Percentiles rank a stretch among this genome's conserved stretches.
phyloP scores from a whole-genome alignment of 2,797 vertebrate species.

The Sphenodon punctatus region DNA sequence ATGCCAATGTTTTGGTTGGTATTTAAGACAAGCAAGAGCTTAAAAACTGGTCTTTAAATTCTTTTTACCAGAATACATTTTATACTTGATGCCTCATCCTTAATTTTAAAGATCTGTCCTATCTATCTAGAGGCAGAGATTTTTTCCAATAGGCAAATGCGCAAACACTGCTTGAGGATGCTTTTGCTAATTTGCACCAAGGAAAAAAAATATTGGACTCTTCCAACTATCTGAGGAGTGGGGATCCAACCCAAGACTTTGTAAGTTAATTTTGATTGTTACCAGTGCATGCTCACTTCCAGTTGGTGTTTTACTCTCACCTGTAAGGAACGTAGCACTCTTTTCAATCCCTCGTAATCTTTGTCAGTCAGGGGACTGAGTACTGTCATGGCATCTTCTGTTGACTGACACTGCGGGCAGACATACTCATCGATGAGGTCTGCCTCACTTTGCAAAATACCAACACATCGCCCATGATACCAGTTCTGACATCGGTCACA shows the following conservation, averaged over 20 bases:
- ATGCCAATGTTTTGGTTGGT: neutral
- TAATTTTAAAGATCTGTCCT: too few relatives aligned
- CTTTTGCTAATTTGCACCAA: neutral
- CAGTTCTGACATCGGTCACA: conserved; percentile 99
- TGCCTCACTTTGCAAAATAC: conserved; percentile 97
- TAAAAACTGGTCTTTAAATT: neutral
- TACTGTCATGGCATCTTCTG: conserved; percentile 98
- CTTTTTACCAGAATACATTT: neutral
- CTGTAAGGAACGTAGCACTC: conserved; percentile 94
- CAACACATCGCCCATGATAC: conserved; percentile 98
- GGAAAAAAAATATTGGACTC: too few relatives aligned
- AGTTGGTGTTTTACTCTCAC: conserved; percentile 63
- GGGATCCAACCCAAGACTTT: neutral
- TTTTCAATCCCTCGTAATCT: conserved; percentile 93
- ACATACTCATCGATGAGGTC: conserved; percentile 97
- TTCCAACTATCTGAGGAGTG: neutral
- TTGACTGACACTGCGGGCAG: conserved; percentile 97
- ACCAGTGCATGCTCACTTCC: neutral
- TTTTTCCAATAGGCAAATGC: neutral
- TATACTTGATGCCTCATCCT: too few relatives aligned
- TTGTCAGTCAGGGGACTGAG: conserved; percentile 95
- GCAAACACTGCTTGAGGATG: neutral
- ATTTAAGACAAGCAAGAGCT: neutral
- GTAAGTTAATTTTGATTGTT: fast-evolving
- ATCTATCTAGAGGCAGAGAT: neutral